A percentile compares a stretch with the other conserved stretches of the same genome.
These are phyloP conservation scores for Noctua fimbriata DNA, from an alignment of 2,888 invertebrate genomes.

Conservation along the genomic window DNA sequence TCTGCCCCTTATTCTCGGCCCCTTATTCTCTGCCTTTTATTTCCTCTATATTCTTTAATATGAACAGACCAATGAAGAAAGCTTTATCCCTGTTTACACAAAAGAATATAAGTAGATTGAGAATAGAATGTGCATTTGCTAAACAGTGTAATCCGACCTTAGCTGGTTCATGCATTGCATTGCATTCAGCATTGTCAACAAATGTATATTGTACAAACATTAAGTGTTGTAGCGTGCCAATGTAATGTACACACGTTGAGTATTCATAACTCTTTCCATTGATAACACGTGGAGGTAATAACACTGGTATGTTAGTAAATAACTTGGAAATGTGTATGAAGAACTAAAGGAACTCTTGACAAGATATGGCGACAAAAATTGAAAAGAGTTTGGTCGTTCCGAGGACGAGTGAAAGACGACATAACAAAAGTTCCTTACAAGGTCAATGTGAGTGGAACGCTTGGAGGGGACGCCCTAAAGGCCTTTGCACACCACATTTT, in stretches of 20 bases:
- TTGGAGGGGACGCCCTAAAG: too few species aligned
- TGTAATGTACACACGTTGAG: background rate
- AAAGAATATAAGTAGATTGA: background rate
- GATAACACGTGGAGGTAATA: background rate
- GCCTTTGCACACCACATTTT: too few species aligned
- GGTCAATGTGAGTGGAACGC: too few species aligned
- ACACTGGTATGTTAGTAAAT: background rate
- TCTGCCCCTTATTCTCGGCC: too few species aligned
- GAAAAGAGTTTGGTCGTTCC: background rate
- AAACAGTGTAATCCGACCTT: background rate
- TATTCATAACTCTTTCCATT: background rate
- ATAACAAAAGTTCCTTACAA: too few species aligned
- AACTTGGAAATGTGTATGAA: background rate
- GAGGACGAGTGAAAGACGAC: too few species aligned
- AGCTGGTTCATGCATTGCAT: background rate
- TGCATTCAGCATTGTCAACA: background rate
- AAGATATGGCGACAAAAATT: background rate
- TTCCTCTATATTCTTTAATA: too few species aligned
- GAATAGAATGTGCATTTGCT: background rate
- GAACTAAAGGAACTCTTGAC: background rate
- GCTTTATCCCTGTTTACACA: too few species aligned
- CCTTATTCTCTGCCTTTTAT: too few species aligned
- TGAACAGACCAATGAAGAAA: too few species aligned
- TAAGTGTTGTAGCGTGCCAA: background rate
- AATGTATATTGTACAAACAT: slow-evolving; percentile 9